Percentiles rank a stretch among this genome's conserved stretches.
Conservation (phyloP, 2,113 vertebrate genomes). For the Carassius auratus region DNA sequence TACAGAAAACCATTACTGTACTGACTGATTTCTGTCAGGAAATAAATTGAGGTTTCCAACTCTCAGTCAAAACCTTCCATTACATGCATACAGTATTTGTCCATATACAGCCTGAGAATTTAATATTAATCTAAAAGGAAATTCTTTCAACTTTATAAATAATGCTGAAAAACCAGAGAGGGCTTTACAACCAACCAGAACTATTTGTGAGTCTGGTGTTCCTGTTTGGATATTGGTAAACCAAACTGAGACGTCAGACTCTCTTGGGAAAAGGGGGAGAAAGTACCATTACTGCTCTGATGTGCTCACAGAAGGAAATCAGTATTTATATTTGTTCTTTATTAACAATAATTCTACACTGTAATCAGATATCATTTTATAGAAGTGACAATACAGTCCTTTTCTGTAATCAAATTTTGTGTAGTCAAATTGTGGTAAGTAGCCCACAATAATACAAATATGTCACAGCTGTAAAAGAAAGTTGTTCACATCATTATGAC, state of each 20-base stretch:
- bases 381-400: not conserved
- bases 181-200: not conserved
- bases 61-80: conserved; percentile 48
- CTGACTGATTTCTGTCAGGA: conserved; percentile 40
- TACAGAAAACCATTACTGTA: not conserved
- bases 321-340: not conserved
- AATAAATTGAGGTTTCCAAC: conserved; percentile 38
- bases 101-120: not conserved
- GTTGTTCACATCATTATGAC: not conserved
- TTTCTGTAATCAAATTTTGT: too few species aligned
- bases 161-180: not conserved
- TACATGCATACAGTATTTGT: not conserved
- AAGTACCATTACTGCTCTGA: not conserved
- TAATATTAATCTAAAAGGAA: not conserved
- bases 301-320: not conserved
- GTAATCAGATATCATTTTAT: not conserved
- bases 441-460: not conserved
- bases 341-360: not conserved
- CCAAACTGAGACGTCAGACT: not conserved
- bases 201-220: not conserved
- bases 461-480: not conserved
- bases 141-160: not conserved
- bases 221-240: not conserved
- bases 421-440: not conserved
- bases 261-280: not conserved